These are phyloP conservation scores for Colaptes auratus DNA, from an alignment of 2,113 vertebrate genomes.

Conservation along the genomic window DNA sequence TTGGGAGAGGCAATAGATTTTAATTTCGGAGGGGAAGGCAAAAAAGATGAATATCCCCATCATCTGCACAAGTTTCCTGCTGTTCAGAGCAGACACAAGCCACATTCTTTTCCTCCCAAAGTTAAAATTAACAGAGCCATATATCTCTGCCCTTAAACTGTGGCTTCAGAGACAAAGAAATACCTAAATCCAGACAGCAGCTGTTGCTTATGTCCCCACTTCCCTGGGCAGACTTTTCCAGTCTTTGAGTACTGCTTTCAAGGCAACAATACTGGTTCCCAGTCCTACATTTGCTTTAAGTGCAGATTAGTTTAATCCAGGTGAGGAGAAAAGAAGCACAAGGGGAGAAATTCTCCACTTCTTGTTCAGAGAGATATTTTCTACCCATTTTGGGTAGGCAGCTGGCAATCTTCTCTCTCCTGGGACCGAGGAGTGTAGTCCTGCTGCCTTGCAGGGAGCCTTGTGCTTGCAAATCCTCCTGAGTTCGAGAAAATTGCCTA, in stretches of 20 bases:
- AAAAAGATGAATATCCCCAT: not conserved
- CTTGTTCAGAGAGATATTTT: not conserved
- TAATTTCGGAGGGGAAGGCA: not conserved
- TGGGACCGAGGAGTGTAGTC: not conserved
- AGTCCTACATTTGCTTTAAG: not conserved
- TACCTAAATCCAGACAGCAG: not conserved
- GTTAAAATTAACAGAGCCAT: not conserved
- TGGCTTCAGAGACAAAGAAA: not conserved
- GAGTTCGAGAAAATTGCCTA: not conserved
- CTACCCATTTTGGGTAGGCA: not conserved
- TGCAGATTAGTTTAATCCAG: not conserved
- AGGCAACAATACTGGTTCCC: not conserved
- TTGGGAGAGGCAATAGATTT: not conserved
- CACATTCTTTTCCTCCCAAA: not conserved
- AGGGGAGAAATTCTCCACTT: not conserved
- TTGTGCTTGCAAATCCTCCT: not conserved
- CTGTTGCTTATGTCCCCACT: not conserved
- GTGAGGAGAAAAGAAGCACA: not conserved
- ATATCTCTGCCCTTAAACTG: not conserved
- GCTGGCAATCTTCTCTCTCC: not conserved
- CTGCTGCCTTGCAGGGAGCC: not conserved
- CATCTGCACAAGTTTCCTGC: not conserved
- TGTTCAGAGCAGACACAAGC: accelerated
- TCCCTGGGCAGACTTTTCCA: no score
- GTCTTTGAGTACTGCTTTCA: no score